Evolutionary conservation across 2,888 invertebrate genomes (phyloP).

Genomic region (Cartodere bifasciata): DNA sequence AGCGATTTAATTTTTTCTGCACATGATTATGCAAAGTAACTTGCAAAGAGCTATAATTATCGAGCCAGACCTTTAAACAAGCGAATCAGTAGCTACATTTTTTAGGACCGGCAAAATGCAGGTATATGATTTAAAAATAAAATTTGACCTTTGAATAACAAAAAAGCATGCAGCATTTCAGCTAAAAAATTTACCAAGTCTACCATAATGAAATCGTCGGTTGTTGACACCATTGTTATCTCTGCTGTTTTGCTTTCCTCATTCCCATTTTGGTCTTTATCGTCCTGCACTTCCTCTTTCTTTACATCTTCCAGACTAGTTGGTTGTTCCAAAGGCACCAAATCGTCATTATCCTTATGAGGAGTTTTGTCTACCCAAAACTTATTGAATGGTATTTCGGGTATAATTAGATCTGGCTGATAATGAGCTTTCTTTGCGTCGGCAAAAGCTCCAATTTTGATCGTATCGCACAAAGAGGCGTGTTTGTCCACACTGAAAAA

Average conservation of each 20-base stretch:
- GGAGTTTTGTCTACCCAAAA: constrained; percentile 34
- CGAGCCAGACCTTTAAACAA: no score
- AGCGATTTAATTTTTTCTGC: no score
- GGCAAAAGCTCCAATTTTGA: constrained; percentile 69
- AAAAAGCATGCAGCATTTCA: constrained; percentile 13
- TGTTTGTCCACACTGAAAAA: constrained; percentile 49
- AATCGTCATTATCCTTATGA: no score
- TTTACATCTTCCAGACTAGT: constrained; percentile 8
- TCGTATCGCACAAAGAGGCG: constrained; percentile 56
- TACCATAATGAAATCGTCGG: constrained; percentile 59
- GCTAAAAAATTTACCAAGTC: constrained; percentile 47
- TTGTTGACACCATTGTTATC: constrained; percentile 39
- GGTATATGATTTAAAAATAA: no score
- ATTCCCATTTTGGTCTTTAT: constrained; percentile 6
- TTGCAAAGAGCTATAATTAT: no score
- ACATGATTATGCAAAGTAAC: no score
- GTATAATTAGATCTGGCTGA: constrained; percentile 40
- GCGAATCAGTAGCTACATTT: no score
- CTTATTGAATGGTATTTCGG: constrained; percentile 55
- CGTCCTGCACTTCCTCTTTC: constrained; percentile 11
- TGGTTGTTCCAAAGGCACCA: constrained; percentile 2
- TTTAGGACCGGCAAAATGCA: no score
- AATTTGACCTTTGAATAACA: no score
- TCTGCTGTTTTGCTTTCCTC: constrained; percentile 30
- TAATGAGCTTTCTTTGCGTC: constrained; percentile 47